Evolutionary conservation across 2,113 vertebrate genomes (phyloP), one percentile per base, ranked within the genome.

Genomic region (Irena cyanogastra): DNA sequence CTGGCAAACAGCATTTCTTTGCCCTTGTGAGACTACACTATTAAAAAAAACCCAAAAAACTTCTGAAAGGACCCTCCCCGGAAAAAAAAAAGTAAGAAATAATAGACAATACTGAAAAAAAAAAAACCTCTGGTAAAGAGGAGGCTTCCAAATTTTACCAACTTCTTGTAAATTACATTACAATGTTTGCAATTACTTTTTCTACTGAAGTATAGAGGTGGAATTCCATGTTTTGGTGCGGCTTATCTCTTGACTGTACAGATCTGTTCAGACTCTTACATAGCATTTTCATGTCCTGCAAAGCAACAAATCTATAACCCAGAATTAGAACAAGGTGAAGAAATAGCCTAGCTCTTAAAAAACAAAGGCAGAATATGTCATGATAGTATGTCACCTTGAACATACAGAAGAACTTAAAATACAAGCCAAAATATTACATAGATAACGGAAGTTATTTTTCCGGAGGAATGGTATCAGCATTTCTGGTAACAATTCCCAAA

Each of bases 401-500:
- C 7, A 10, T 24, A 60, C 5, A 52, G 39, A 83, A 75, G 11
- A 87, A 68, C 3, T 44, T 47, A 50, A 75, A 87, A 50, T 6
- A 21, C 57, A 76, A 87, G 19, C 33, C 70, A 79, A 83, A 69
- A 20, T 6, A 52, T 59, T 54, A 13, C 28, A 41, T 4, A 66
- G 45, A 49, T 33, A 90, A 72, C 0, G 2, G 85, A 94, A 88
- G 45, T 80, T 72, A 50, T 33, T 90, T 31, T 77, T 90, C 64
- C 7, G 8, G 27, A 52, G 60, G 30, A 87, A 64, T 18, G 21
- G 7, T 75, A 79, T 66, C 42, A 52, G 3, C 6, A 7, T 71
- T 82, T 95, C 65, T 96, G 60, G 61, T 84, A 64, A 82, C 18
- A 14, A 64, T 71, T 94, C 53, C 53, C 93, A 89, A 94, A 75